Evolutionary conservation across 64 coral and sea anemone species (phyloP).

Genomic region (Montipora capricornis): DNA sequence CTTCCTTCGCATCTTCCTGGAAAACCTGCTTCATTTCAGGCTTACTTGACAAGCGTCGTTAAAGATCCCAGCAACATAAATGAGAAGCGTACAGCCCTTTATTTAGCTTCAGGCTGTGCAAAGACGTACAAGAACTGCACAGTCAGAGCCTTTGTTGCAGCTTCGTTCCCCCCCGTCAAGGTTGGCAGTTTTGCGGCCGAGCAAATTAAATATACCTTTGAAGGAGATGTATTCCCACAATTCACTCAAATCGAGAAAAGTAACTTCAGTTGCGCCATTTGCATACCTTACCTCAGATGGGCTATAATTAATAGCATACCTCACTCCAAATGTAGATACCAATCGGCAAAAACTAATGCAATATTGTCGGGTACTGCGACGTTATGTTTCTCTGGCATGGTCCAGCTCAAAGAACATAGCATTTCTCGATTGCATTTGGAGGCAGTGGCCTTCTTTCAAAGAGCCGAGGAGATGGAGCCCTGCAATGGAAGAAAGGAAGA

Average conservation of each 20-base stretch:
- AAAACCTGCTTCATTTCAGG: constrained; percentile 39
- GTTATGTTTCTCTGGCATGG: no score
- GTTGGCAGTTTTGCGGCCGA: constrained; percentile 9
- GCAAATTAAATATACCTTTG: not conserved
- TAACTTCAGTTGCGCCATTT: constrained; percentile 22
- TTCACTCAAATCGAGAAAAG: constrained; percentile 15
- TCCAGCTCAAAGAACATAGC: no score
- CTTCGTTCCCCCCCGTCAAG: constrained; percentile 28
- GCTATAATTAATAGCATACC: not conserved
- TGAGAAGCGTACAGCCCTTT: constrained; percentile 22
- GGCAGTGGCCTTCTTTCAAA: no score
- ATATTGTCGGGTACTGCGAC: no score
- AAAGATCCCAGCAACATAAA: not conserved
- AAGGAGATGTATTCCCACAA: constrained; percentile 18
- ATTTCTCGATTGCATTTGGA: no score
- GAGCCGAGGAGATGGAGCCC: not conserved
- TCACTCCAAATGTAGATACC: no score
- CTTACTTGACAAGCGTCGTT: constrained; percentile 14
- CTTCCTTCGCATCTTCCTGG: constrained; percentile 32
- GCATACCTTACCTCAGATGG: constrained; percentile 29
- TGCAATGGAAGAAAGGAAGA: not conserved
- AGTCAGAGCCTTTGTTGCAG: constrained; percentile 35
- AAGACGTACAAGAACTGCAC: not conserved
- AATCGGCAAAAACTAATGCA: no score
- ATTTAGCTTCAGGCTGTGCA: constrained; percentile 23